Conservation (phyloP, 2,888 invertebrate genomes). For the Lasioglossum calceatum region DNA sequence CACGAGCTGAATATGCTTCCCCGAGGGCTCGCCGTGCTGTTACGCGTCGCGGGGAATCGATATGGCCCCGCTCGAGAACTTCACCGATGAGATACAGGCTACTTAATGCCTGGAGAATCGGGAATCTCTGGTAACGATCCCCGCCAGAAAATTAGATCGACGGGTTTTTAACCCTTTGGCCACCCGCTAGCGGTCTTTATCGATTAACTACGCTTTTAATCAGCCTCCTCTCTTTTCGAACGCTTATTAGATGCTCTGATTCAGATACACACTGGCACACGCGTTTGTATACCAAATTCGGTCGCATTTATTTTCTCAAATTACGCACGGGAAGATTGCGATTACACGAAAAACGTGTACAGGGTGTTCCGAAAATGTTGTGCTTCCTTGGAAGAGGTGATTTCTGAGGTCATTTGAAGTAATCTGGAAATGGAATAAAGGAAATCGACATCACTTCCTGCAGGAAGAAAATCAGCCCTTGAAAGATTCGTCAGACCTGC, state of each 20-base stretch:
- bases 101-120: conserved; percentile 28
- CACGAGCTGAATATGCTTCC: conserved; percentile 59
- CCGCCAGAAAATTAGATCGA: conserved; percentile 16
- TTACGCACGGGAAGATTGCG: too few relatives aligned
- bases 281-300: background rate
- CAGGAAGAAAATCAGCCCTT: background rate
- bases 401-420: too few relatives aligned
- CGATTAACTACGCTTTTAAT: background rate
- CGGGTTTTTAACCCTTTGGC: background rate
- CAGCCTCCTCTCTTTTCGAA: background rate
- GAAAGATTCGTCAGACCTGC: background rate
- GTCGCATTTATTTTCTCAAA: background rate
- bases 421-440: too few relatives aligned
- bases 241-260: background rate
- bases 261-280: background rate
- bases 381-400: background rate
- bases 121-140: background rate
- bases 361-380: background rate
- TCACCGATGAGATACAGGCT: conserved; percentile 30
- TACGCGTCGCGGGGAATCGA: conserved; percentile 53
- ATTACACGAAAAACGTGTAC: background rate
- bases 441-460: background rate
- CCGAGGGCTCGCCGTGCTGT: conserved; percentile 34
- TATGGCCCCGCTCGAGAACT: conserved; percentile 44
- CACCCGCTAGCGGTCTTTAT: background rate